Evolutionary conservation across 1,140 invertebrate genomes (phyloP).

Genomic region (Nebria ingens): DNA sequence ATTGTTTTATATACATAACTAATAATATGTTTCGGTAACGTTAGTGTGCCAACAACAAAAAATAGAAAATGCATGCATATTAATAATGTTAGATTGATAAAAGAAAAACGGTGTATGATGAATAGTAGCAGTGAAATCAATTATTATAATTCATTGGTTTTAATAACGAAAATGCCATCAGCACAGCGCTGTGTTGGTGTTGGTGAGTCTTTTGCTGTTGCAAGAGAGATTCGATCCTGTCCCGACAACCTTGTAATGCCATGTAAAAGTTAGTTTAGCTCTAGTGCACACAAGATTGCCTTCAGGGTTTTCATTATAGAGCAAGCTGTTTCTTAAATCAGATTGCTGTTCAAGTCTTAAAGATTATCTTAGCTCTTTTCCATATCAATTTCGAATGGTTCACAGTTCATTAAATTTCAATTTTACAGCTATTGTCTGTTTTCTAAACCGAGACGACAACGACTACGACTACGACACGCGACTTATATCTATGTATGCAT

Average conservation of each 20-base stretch:
- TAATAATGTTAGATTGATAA: too few relatives aligned
- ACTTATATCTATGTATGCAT: too few relatives aligned
- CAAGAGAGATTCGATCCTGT: background rate
- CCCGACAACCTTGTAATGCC: background rate
- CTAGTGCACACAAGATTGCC: constrained; percentile 5
- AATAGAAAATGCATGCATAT: too few relatives aligned
- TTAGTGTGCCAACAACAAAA: too few relatives aligned
- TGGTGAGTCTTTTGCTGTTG: background rate
- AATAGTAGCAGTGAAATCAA: too few relatives aligned
- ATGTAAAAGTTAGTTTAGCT: constrained; percentile 5
- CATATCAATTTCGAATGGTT: constrained; percentile 38
- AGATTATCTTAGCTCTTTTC: constrained; percentile 36
- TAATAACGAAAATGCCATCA: background rate
- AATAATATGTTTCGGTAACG: too few relatives aligned
- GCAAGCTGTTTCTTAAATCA: constrained; percentile 34
- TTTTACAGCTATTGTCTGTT: constrained; percentile 39
- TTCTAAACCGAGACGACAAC: too few relatives aligned
- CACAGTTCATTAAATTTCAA: constrained; percentile 37
- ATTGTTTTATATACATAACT: too few relatives aligned
- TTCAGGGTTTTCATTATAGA: constrained; percentile 26
- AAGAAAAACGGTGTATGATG: too few relatives aligned
- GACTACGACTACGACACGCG: too few relatives aligned
- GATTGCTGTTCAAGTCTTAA: constrained; percentile 30
- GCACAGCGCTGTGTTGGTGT: background rate
- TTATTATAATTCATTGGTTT: constrained; percentile 3